Evolutionary conservation across 1,140 invertebrate species (phyloP).

Genomic region (Pygmarrhopalites habei): DNA sequence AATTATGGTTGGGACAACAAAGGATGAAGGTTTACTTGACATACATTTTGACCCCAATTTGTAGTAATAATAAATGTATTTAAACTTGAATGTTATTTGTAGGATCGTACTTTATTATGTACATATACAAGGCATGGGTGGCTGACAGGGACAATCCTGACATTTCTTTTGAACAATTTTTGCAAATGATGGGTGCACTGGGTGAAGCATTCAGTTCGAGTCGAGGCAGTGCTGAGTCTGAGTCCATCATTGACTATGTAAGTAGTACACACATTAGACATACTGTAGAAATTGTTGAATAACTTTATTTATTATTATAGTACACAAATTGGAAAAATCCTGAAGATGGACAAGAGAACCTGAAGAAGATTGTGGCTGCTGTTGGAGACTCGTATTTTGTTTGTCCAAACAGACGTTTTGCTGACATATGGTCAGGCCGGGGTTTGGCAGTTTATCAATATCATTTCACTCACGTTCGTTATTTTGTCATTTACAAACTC

Average conservation of each 20-base stretch:
- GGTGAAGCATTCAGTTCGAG: too few relatives aligned
- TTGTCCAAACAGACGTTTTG: constrained; percentile 81
- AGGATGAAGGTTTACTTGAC: constrained; percentile 79
- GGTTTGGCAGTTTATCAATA: constrained; percentile 84
- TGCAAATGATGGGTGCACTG: constrained; percentile 77
- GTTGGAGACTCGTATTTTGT: constrained; percentile 90
- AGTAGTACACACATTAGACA: too few relatives aligned
- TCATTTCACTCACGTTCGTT: constrained; percentile 79
- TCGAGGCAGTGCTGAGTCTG: constrained; percentile 68
- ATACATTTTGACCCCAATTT: too few relatives aligned
- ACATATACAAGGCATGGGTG: constrained; percentile 83
- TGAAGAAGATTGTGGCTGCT: constrained; percentile 75
- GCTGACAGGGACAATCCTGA: constrained; percentile 69
- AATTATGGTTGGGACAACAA: constrained; percentile 75
- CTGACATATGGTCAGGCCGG: constrained; percentile 68
- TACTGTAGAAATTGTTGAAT: too few relatives aligned
- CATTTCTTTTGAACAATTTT: constrained; percentile 70
- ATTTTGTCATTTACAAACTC: too few relatives aligned
- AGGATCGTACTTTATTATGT: constrained; percentile 83
- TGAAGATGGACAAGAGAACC: constrained; percentile 69
- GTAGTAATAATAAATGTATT: too few relatives aligned
- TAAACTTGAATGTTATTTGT: constrained; percentile 6
- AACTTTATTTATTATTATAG: too few relatives aligned
- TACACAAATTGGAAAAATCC: constrained; percentile 85
- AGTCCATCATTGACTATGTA: constrained; percentile 85